Conservation (phyloP, 2,888 invertebrate genomes). For the Bombylius major region DNA sequence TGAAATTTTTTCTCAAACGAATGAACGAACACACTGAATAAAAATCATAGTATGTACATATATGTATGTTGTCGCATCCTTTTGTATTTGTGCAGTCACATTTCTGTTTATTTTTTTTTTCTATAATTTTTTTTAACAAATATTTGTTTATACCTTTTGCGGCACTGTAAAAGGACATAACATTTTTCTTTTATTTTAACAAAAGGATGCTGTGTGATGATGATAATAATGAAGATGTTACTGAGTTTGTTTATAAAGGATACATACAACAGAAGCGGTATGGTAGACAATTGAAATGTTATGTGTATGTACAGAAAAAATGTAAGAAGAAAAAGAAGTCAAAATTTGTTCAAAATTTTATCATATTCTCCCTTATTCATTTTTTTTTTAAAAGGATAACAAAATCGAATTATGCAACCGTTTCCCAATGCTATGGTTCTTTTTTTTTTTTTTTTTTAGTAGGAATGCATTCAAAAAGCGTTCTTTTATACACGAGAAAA, state of each 20-base stretch:
- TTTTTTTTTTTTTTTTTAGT: slow-evolving; percentile 4
- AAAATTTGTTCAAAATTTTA: no score
- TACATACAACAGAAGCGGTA: no score
- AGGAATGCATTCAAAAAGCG: no score
- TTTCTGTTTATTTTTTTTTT: neutral
- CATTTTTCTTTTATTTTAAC: neutral
- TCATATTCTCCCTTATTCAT: no score
- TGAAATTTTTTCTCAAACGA: no score
- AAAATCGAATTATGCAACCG: slow-evolving; percentile 5
- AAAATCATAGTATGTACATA: neutral
- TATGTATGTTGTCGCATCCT: neutral
- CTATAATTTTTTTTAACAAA: slow-evolving; percentile 1
- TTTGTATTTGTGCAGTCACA: neutral
- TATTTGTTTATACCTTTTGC: slow-evolving; percentile 15
- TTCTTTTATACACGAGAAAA: no score
- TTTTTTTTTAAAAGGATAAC: neutral
- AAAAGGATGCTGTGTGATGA: no score
- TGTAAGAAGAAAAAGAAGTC: no score
- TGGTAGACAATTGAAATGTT: no score
- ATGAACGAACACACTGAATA: slow-evolving; percentile 1
- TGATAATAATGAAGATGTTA: neutral
- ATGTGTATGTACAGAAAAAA: no score
- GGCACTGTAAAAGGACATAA: slow-evolving; percentile 9
- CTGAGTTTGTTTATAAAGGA: no score
- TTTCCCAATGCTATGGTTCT: slow-evolving; percentile 2